Conservation (phyloP, 1,140 invertebrate species). For the Helicoverpa zea region DNA sequence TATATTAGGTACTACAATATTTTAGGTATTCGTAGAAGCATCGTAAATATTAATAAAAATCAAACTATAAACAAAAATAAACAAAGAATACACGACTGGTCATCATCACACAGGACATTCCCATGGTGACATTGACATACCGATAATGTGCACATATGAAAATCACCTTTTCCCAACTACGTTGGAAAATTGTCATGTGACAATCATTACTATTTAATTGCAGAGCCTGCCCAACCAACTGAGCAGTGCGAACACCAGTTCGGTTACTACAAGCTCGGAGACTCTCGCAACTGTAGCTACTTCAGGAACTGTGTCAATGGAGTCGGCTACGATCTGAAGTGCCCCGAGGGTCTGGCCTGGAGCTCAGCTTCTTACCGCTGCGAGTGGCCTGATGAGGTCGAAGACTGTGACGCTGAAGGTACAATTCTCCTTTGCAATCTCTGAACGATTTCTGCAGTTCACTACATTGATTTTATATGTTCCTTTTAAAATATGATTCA, state of each 20-base stretch:
- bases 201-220: constrained; percentile 37
- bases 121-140: too few relatives aligned
- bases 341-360: constrained; percentile 95
- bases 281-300: constrained; percentile 91
- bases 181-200: too few relatives aligned
- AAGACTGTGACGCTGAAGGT: constrained; percentile 93
- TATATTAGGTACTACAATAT: too few relatives aligned
- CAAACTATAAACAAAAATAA: too few relatives aligned
- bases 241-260: constrained; percentile 95
- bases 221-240: constrained; percentile 88
- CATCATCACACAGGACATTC: too few relatives aligned
- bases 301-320: constrained; percentile 95
- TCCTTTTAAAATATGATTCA: not conserved
- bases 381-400: constrained; percentile 95
- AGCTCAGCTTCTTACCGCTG: constrained; percentile 92
- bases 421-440: constrained; percentile 12
- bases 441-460: too few relatives aligned
- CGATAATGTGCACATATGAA: too few relatives aligned
- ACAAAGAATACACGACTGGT: too few relatives aligned
- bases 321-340: constrained; percentile 88
- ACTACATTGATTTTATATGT: too few relatives aligned
- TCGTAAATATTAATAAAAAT: too few relatives aligned
- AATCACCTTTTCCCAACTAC: too few relatives aligned
- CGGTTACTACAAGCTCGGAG: constrained; percentile 92
- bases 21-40: too few relatives aligned